Base-by-base conservation (phyloP, 2,113 vertebrate genomes). In the Setophaga petechia region DNA sequence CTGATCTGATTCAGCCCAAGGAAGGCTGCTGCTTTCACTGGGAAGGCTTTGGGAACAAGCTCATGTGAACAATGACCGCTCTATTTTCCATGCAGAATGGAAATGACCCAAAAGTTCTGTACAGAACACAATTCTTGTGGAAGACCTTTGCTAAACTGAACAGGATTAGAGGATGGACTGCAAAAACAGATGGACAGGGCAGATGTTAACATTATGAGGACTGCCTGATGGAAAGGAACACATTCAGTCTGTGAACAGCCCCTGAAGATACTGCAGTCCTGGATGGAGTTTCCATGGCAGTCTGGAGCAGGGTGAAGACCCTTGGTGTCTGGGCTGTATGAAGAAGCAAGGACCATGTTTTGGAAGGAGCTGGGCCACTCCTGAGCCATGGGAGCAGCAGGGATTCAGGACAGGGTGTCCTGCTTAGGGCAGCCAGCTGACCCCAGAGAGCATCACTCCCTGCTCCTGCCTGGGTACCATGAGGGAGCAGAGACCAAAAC, bases 281-380 rank as follows among this genome's bases (percentile, higher is more conserved):
- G 28, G 12, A 0, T 46, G 59, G 49, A 68, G 44, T 84, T 19
- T 63, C 31, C n/a, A 31, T 22, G 28, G 52, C 18, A 33, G 13
- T 12, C 35, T 67, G 68, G 72, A 80, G 35, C 15, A 65, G 63
- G 16, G 4, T 63, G 77, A 75, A 81, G 41, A 19, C 8, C 14
- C 27, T 2, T 4, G 0, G 1, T 11, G 27, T n/a, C 23, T 6
- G 5, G 47, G 49, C 4, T 3, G 15, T 20, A 2, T 19, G 28
- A 84, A 88, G 57, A 49, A 55, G n/a, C 18, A 41, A 35, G 11
- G 22, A 14, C 54, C 17, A 43, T 87, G 58, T 28, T 93, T 59
- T 73, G 73, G 49, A 72, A 62, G 37, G 37, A 84, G 28, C 21
- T 22, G 49, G 33, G 49, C 39, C 55, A 30, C 27, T 86, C 61